Base-by-base conservation (phyloP, 2,888 invertebrate species). In the Saturnia pavonia region DNA sequence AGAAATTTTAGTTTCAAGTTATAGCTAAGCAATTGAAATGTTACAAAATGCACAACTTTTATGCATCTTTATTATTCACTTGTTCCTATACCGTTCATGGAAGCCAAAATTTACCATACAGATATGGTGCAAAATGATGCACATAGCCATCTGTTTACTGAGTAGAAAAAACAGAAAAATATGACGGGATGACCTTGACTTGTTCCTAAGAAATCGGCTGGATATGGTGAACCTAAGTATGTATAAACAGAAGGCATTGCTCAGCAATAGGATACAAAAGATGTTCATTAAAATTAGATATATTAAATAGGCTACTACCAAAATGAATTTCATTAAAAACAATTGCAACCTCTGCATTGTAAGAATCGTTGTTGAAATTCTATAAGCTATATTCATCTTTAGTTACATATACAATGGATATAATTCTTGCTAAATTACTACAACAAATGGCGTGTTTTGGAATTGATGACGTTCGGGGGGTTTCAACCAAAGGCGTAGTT, bases 401-500 rank as follows among this genome's bases (percentile, higher is more conserved):
- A 67, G 72, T 69, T 70, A 73, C 72, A 74, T 73, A 76, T 77
- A 76, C 73, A 74, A 74, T 69, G 69, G 72, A 69, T 69, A 70
- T 68, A 68, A 67, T 75, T 77, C 71, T 67, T 54, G 74, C 74
- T 76, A 77, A 76, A 76, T 78, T 40, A 40, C 65, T 65, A 70
- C 69, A 76, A 72, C 74, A 75, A 80, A 80, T 79, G 75, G 74
- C 69, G 70, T 66, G 60, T 78, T 78, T 74, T 76, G 79, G 78
- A 78, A 80, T 78, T 83, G 82, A 82, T 82, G 80, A 79, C 75
- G 71, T 70, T 76, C 75, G 40, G 40, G 71, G n/a, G 40, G 65
- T 71, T 63, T 54, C 72, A 74, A 77, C 77, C 77, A 78, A 77
- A 79, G 78, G 72, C 74, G 70, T 69, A 74, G 77, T 80, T 80